Percentiles rank a stretch among this genome's conserved stretches.
These are phyloP conservation scores for Troglohyphantes excavatus DNA, from an alignment of 2,888 invertebrate genomes.

Conservation along the genomic window DNA sequence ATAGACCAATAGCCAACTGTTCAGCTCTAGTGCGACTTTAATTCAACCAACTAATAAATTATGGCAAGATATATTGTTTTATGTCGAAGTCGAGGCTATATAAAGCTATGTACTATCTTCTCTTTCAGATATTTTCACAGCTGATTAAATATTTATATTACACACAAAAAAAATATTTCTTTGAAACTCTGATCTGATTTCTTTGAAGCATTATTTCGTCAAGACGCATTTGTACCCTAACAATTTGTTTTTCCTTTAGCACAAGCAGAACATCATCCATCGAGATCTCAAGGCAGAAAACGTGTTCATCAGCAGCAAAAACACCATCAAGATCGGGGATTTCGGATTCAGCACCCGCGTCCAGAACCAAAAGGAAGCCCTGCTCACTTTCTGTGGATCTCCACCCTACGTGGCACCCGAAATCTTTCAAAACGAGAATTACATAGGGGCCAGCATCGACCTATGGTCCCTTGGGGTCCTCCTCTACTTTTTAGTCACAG, in stretches of 20 bases:
- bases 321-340: slow-evolving; percentile 86
- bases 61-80: too few species aligned
- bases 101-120: too few species aligned
- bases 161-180: too few species aligned
- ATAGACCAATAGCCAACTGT: too few species aligned
- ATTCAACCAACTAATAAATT: too few species aligned
- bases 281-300: slow-evolving; percentile 92
- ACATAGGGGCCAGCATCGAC: slow-evolving; percentile 86
- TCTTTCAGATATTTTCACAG: too few species aligned
- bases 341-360: slow-evolving; percentile 89
- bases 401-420: slow-evolving; percentile 92
- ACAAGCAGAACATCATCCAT: slow-evolving; percentile 88
- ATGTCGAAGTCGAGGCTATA: too few species aligned
- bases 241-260: slow-evolving; percentile 84
- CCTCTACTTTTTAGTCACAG: slow-evolving; percentile 89
- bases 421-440: slow-evolving; percentile 86
- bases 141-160: too few species aligned
- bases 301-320: slow-evolving; percentile 87
- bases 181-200: too few species aligned
- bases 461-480: slow-evolving; percentile 90
- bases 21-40: too few species aligned
- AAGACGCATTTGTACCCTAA: too few species aligned
- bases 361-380: slow-evolving; percentile 84
- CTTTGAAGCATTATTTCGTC: too few species aligned
- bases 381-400: slow-evolving; percentile 90